These are phyloP conservation scores for Pelodiscus sinensis DNA, from an alignment of 2,113 vertebrate genomes.

Conservation along the genomic window DNA sequence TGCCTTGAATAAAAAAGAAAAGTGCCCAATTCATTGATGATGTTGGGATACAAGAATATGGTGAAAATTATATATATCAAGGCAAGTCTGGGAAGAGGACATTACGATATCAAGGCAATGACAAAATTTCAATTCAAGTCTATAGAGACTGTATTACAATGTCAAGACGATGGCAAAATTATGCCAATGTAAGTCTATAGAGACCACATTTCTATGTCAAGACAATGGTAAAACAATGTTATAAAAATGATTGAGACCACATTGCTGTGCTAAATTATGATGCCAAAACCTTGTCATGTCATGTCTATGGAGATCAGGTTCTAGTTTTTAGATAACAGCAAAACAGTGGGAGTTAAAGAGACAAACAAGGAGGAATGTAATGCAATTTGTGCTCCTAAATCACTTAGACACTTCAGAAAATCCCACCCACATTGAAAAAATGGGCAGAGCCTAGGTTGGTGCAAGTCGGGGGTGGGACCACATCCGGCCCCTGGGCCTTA, in stretches of 20 bases:
- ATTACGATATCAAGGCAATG: slow-evolving; percentile 84
- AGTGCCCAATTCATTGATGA: slow-evolving; percentile 53
- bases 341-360: slow-evolving; percentile 66
- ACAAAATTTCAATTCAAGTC: slow-evolving; percentile 85
- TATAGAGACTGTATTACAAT: slow-evolving; percentile 83
- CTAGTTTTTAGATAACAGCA: slow-evolving; percentile 54
- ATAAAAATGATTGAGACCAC: slow-evolving; percentile 80
- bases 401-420: background rate
- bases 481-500: no score
- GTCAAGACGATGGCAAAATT: slow-evolving; percentile 83
- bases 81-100: slow-evolving; percentile 79
- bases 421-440: slow-evolving; percentile 38
- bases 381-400: slow-evolving; percentile 44
- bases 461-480: no score
- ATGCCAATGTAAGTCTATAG: slow-evolving; percentile 79
- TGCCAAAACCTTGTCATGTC: slow-evolving; percentile 82
- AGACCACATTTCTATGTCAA: slow-evolving; percentile 83
- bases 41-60: slow-evolving; percentile 47
- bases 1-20: slow-evolving; percentile 49
- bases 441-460: background rate
- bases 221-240: slow-evolving; percentile 81
- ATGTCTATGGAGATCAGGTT: slow-evolving; percentile 57
- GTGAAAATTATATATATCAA: slow-evolving; percentile 71
- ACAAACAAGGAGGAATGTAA: slow-evolving; percentile 47
- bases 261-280: slow-evolving; percentile 78